Base-by-base conservation (phyloP, 2,113 vertebrate genomes). In the Hippolais icterina region DNA sequence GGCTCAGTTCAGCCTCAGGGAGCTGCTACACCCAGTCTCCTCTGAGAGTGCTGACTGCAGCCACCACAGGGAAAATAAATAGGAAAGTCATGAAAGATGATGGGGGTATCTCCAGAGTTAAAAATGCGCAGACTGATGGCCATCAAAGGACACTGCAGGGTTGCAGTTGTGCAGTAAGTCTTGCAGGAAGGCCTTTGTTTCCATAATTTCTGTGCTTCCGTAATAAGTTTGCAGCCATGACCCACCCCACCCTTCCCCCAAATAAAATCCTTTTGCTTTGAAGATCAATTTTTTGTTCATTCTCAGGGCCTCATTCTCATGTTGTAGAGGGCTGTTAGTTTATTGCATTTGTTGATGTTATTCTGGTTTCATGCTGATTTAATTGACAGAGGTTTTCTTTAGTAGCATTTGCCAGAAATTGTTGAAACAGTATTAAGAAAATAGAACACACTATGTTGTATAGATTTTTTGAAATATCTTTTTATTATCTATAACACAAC, bases 301-400 rank as follows among this genome's bases (percentile, higher is more conserved):
- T 76, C 57, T 84, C 3, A 3, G 44, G 44, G 77, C 53, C 31
- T 96, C 21, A 9, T 76, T 96, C n/a, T 94, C 77, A 69, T 2
- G 1, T 46, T 57, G 46, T 44, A 69, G 53, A 87, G 41, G 25
- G 10, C 33, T 89, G 84, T 82, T 82, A 72, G 59, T 85, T 85
- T 79, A 84, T 95, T 95, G 69, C 89, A 56, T 94, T 93, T 87
- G 54, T 91, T 79, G 87, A 54, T 83, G 59, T 68, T 93, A 66
- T 85, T 91, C 46, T 74, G 49, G 42, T 77, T 90, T 94, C 92
- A 80, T 4, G 22, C 90, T 88, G 91, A 76, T 94, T 91, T 96
- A 94, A 91, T 85, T 96, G 93, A 76, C 87, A 82, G 65, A 85
- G 37, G 23, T 83, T 96, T 95, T 94, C 90, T 93, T 79, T 22